Evolutionary conservation across 2,888 invertebrate species (phyloP).

Genomic region (Plebejus anna): DNA sequence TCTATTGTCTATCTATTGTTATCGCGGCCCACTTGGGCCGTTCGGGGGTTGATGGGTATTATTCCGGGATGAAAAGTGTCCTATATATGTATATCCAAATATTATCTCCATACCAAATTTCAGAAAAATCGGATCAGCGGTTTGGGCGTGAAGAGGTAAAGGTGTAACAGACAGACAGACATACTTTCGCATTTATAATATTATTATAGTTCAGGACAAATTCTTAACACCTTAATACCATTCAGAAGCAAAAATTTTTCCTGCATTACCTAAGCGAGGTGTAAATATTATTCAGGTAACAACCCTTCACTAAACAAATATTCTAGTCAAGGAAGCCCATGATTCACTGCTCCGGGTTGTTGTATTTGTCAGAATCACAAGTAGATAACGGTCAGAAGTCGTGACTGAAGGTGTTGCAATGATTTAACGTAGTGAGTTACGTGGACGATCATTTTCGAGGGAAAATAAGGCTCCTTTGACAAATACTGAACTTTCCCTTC

Average conservation of each 20-base stretch:
- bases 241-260: too few species aligned
- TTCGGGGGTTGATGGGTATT: too few species aligned
- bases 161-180: neutral
- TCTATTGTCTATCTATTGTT: too few species aligned
- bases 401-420: conserved; percentile 38
- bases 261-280: neutral
- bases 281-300: neutral
- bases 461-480: conserved; percentile 1
- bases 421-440: conserved; percentile 2
- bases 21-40: too few species aligned
- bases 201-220: too few species aligned
- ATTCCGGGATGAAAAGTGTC: too few species aligned
- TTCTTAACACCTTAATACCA: too few species aligned
- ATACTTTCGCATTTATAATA: neutral
- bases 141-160: neutral
- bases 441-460: conserved; percentile 18
- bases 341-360: conserved; percentile 14
- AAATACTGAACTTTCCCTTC: conserved; percentile 1
- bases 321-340: neutral
- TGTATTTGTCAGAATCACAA: conserved; percentile 35
- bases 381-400: conserved; percentile 37
- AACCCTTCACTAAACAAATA: neutral
- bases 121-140: neutral
- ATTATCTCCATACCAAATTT: neutral
- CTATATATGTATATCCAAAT: neutral